Conservation (phyloP, 2,113 vertebrate genomes). For the Alces alces region DNA sequence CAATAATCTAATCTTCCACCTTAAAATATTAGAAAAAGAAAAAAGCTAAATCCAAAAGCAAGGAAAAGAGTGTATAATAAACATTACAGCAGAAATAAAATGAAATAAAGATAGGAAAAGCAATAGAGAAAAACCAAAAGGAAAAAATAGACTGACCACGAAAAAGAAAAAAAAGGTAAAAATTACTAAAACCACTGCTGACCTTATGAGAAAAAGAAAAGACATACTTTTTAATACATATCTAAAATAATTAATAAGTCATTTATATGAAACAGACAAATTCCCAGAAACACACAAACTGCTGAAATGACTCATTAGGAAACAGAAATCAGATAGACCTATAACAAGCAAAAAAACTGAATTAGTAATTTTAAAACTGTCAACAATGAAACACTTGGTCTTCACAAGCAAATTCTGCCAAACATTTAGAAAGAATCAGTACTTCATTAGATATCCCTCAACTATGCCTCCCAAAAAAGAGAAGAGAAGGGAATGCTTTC, state of each 20-base stretch:
- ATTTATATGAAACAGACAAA: not conserved
- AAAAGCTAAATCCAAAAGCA: not conserved
- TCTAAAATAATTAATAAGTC: not conserved
- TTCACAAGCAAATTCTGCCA: not conserved
- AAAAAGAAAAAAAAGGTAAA: not conserved
- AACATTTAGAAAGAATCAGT: not conserved
- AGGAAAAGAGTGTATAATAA: not conserved
- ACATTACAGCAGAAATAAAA: not conserved
- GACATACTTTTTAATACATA: not conserved
- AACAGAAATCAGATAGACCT: not conserved
- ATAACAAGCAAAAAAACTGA: not conserved
- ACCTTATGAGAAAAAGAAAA: not conserved
- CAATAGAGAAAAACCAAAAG: not conserved
- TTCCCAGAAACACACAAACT: not conserved
- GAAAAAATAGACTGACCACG: not conserved
- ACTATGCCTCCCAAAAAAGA: not conserved
- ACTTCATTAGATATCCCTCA: not conserved
- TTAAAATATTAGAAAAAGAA: not conserved
- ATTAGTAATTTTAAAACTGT: not conserved
- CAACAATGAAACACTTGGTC: not conserved
- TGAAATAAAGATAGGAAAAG: not conserved
- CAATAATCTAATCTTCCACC: not conserved
- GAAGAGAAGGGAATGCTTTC: not conserved
- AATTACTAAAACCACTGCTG: not conserved
- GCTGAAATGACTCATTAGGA: not conserved